Base-by-base conservation (phyloP, 2,113 vertebrate genomes). In the Vireo altiloquus region DNA sequence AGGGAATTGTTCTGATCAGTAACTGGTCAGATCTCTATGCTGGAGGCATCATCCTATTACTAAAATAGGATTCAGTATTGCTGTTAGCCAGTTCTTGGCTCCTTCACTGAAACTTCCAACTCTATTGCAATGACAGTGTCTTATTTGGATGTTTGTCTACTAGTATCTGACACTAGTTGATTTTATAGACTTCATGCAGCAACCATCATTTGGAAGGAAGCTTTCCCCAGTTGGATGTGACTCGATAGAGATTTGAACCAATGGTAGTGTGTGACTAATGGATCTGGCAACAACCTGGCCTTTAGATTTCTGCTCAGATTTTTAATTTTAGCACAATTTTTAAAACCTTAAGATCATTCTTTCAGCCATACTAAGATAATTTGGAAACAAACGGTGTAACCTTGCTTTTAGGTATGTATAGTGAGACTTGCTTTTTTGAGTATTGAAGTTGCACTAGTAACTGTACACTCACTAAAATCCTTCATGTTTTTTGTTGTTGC, bases 341-440 rank as follows among this genome's bases (percentile, higher is more conserved):
- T 33, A 33, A 69, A 86, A n/a, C 17, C 3, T 9, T 49, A 27
- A 71, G 3, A 33, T 40, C 0, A 61, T n/a, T n/a, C 14, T 53
- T 89, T 40, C 13, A 57, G 12, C 15, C 84, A 17, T 60, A 72
- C 10, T 53, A 49, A 57, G 8, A 35, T 17, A 42, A 63, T 77
- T 23, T 44, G 27, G 42, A 49, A 63, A 42, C 27, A 31, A 61
- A 37, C 0, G 0, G 4, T 47, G 13, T 28, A 56, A 77, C 0
- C 0, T 24, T 63, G 12, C 11, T 27, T 50, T 23, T 33, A 24
- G 22, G 33, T 19, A 23, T 14, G 12, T 21, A 11, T 27, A 44
- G 22, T 7, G 28, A 61, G 18, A 31, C 20, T 39, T 54, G 13
- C 19, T 44, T 49, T 81, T 71, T 44, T 37, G 14, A 64, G 20